Conservation (phyloP, 2,113 vertebrate species). For the Taxidea taxus region DNA sequence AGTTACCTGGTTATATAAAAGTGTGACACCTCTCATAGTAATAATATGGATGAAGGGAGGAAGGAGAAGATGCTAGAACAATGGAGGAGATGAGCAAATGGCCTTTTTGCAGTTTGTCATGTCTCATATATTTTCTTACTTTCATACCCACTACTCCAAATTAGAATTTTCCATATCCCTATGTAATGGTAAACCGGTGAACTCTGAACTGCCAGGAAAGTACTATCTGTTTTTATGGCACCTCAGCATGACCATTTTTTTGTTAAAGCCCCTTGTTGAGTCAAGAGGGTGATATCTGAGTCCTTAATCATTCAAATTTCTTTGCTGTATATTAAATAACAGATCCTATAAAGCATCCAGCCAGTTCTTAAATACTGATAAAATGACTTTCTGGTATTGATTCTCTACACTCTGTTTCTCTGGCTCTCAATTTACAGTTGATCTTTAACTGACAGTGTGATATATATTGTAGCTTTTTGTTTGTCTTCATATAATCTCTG, state of each 20-base stretch:
- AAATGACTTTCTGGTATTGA: slow-evolving; percentile 42
- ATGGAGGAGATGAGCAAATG: neutral
- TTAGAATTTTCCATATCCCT: neutral
- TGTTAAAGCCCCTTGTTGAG: neutral
- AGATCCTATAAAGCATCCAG: neutral
- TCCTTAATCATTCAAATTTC: slow-evolving; percentile 30
- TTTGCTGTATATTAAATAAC: neutral
- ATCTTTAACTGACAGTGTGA: slow-evolving; percentile 22
- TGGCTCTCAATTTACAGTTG: slow-evolving; percentile 33
- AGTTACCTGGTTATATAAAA: neutral
- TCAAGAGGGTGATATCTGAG: neutral
- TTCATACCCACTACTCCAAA: neutral
- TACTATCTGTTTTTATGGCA: neutral
- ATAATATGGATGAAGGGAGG: neutral
- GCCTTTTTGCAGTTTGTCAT: neutral
- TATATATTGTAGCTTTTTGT: neutral
- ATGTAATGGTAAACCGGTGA: neutral
- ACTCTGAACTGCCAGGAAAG: neutral
- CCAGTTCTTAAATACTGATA: slow-evolving; percentile 25
- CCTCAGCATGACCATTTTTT: neutral
- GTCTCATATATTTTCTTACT: neutral
- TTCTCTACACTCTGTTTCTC: slow-evolving; percentile 47
- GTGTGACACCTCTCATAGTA: neutral
- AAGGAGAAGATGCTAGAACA: neutral
- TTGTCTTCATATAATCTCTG: neutral